Evolutionary conservation across 2,113 vertebrate species (phyloP).

Genomic region (Anser cygnoides): DNA sequence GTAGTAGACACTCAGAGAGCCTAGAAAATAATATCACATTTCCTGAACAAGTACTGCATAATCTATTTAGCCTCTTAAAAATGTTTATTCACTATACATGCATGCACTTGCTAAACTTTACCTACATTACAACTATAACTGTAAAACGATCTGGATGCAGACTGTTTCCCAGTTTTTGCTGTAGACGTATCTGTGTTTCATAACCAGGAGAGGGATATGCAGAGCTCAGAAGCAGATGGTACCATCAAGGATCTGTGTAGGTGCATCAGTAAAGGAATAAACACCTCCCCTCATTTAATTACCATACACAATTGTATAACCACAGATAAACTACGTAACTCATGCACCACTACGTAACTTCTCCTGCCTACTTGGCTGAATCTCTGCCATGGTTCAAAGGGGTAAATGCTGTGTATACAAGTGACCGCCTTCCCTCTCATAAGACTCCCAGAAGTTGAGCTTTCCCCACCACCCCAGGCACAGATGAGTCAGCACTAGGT

Average conservation of each 20-base stretch:
- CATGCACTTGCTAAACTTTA: neutral
- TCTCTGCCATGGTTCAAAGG: fast-evolving
- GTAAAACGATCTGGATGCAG: neutral
- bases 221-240: neutral
- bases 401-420: neutral
- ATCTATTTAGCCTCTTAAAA: neutral
- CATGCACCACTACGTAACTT: fast-evolving
- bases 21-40: neutral
- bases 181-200: neutral
- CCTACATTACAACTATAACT: neutral
- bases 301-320: neutral
- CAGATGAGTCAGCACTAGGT: neutral
- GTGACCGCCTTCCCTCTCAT: neutral
- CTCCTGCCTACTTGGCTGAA: neutral
- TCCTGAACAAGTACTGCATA: neutral
- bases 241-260: neutral
- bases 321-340: neutral
- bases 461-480: neutral
- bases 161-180: neutral
- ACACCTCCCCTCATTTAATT: neutral
- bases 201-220: neutral
- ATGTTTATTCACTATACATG: neutral
- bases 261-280: neutral
- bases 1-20: neutral
- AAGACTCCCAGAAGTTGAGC: neutral